Evolutionary conservation across 2,797 vertebrate genomes (phyloP), one percentile per base, ranked within the genome.

Genomic region (Smutsia temminckii): DNA sequence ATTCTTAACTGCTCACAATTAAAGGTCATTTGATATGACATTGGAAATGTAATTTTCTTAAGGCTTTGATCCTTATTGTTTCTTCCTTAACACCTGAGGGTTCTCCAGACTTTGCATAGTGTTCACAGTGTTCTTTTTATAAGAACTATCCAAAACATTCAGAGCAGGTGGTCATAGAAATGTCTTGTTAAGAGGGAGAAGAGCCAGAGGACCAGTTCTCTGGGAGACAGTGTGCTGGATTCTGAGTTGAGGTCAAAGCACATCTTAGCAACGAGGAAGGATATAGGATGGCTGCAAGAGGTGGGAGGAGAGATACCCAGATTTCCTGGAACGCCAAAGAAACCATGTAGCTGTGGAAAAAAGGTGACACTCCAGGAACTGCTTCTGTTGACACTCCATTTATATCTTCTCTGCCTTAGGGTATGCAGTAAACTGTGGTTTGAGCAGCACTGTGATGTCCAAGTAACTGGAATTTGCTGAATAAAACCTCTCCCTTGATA

Each of bases 11-110:
- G 68, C 74, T 96, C n/a, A 59, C 68, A 75, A 95, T 94, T 59
- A 3, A 16, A 92, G 78, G 61, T 89, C 94, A 84, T 93, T 94
- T 37, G 40, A 12, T 59, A 18, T 11, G 37, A 93, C 25, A 20
- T 21, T 95, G 91, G 57, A 93, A 93, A 79, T 93, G 68, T 69
- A 55, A 77, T 90, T 96, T 91, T 94, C 64, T 11, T 49, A 3
- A 90, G 68, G 53, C 8, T 55, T 90, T 92, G 87, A 77, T 85
- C 75, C 32, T 93, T 92, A 85, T 96, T 71, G 49, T 79, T 87
- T 79, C 81, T 93, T 74, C 13, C 85, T 93, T 84, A 51, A 83
- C 32, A 75, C 46, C 87, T 85, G 79, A 90, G 21, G 29, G 21
- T 42, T 94, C 66, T 63, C 57, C 37, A 49, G 88, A 59, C 23